Conservation (phyloP, 1,140 invertebrate species). For the Pristionchus pacificus region DNA sequence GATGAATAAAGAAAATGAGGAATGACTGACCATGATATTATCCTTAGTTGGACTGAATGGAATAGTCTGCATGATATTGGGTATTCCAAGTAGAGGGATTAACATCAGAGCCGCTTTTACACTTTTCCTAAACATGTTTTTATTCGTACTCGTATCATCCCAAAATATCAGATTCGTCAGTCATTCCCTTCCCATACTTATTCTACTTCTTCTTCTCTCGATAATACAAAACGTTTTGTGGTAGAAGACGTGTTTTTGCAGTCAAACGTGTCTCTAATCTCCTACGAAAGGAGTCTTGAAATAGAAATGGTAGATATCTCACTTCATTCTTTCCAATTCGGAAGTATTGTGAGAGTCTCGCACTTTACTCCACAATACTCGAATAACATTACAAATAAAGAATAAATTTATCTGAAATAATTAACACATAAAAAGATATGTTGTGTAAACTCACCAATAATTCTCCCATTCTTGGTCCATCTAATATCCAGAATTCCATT, state of each 20-base stretch:
- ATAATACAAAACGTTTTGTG: too few relatives aligned
- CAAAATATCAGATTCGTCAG: constrained; percentile 20
- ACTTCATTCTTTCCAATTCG: constrained; percentile 56
- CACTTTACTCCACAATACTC: constrained; percentile 54
- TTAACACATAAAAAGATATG: background rate
- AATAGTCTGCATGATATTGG: constrained; percentile 58
- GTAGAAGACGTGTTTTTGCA: too few relatives aligned
- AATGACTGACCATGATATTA: constrained; percentile 49
- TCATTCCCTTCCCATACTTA: too few relatives aligned
- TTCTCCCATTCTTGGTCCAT: constrained; percentile 51
- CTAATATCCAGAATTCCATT: constrained; percentile 56
- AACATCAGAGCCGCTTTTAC: constrained; percentile 57
- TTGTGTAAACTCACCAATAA: constrained; percentile 41
- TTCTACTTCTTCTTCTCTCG: too few relatives aligned
- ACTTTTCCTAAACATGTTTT: constrained; percentile 45
- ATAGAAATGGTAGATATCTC: constrained; percentile 15
- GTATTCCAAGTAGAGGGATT: constrained; percentile 54
- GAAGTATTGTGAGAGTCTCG: constrained; percentile 45
- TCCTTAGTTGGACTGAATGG: constrained; percentile 57
- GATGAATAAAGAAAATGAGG: background rate
- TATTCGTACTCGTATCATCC: background rate
- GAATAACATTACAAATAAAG: constrained; percentile 55
- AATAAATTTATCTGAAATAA: constrained; percentile 46
- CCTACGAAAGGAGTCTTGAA: background rate
- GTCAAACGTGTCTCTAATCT: too few relatives aligned